These are phyloP conservation scores for Catajapyx aquilonaris DNA, from an alignment of 1,140 invertebrate species.

Conservation along the genomic window DNA sequence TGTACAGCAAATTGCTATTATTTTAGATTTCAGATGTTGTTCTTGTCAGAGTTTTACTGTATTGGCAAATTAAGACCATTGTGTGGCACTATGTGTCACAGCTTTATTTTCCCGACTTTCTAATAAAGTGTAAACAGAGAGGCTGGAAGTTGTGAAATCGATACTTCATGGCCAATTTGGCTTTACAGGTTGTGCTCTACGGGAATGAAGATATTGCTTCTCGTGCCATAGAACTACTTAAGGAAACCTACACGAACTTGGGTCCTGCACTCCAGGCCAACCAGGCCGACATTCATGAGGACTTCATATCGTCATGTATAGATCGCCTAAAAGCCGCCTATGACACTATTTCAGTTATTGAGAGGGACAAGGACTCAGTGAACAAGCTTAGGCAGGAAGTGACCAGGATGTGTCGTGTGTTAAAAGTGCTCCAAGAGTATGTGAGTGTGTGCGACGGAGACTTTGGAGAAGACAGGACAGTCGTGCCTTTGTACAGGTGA, in stretches of 20 bases:
- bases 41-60: no score
- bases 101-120: no score
- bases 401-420: slow-evolving; percentile 78
- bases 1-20: no score
- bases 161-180: no score
- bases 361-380: slow-evolving; percentile 29
- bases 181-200: slow-evolving; percentile 52
- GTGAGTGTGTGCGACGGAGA: slow-evolving; percentile 86
- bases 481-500: slow-evolving; percentile 65
- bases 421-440: slow-evolving; percentile 88
- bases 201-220: slow-evolving; percentile 78
- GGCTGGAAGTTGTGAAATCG: no score
- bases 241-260: slow-evolving; percentile 84
- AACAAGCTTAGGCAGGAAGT: slow-evolving; percentile 45
- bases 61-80: no score
- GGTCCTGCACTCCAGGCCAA: slow-evolving; percentile 59
- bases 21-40: no score
- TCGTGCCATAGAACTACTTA: slow-evolving; percentile 72
- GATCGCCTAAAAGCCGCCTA: slow-evolving; percentile 69
- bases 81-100: no score
- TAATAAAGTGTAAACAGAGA: no score
- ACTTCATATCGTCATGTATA: slow-evolving; percentile 73
- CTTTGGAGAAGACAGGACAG: slow-evolving; percentile 71
- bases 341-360: slow-evolving; percentile 38
- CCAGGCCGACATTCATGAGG: slow-evolving; percentile 65